phyloP scores from a whole-genome alignment of 2,113 vertebrate genomes.

The Psittacula cyanocephala region DNA sequence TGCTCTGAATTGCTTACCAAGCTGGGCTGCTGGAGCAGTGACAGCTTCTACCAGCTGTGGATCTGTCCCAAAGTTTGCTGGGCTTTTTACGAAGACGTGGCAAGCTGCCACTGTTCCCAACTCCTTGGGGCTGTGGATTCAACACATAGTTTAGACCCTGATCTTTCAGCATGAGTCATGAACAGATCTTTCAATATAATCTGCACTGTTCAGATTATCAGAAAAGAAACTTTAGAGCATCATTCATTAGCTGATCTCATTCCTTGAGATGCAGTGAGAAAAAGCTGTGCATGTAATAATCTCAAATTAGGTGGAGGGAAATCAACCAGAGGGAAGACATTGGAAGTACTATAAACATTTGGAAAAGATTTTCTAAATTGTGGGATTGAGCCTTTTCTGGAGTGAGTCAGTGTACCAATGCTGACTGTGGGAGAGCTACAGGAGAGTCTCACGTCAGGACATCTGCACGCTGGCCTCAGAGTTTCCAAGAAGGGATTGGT shows the following conservation, averaged over 20 bases:
- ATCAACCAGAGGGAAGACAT: not conserved
- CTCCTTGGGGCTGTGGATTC: not conserved
- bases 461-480: not conserved
- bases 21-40: conserved; percentile 1
- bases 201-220: not conserved
- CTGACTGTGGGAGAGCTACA: not conserved
- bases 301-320: not conserved
- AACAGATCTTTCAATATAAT: not conserved
- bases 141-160: not conserved
- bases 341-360: not conserved
- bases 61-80: conserved; percentile 31
- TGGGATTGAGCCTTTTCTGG: not conserved
- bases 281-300: not conserved
- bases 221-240: not conserved
- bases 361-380: not conserved
- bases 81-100: not conserved
- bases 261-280: not conserved
- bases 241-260: not conserved
- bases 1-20: conserved; percentile 23
- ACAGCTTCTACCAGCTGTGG: conserved; percentile 38
- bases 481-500: not conserved
- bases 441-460: not conserved
- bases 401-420: not conserved
- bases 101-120: conserved; percentile 17
- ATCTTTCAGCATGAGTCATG: not conserved